A percentile compares a stretch with the other conserved stretches of the same genome.
Evolutionary conservation across 2,888 invertebrate species (phyloP).

Genomic region (Parascotia fuliginaria): DNA sequence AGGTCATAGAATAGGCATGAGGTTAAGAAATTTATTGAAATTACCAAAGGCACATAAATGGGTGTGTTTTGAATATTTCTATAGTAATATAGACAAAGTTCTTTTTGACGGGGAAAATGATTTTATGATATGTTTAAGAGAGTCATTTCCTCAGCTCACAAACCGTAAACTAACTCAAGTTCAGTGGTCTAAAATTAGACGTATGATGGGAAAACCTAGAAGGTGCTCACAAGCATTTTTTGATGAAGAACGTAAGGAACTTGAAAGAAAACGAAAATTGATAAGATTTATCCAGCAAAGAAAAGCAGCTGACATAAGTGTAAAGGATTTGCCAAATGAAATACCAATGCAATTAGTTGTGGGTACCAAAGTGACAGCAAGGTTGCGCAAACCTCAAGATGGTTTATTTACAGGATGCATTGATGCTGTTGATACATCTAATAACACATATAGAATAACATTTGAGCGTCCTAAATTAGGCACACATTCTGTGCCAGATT

Average conservation of each 20-base stretch:
- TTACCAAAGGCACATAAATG: constrained; percentile 99
- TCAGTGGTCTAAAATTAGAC: constrained; percentile 97
- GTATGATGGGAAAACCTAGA: constrained; percentile 98
- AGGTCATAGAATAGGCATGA: constrained; percentile 95
- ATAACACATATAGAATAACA: constrained; percentile 97
- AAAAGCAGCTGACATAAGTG: constrained; percentile 91
- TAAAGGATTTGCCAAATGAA: constrained; percentile 96
- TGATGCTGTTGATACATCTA: constrained; percentile 97
- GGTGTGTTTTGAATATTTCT: constrained; percentile 99
- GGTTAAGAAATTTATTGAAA: constrained; percentile 96
- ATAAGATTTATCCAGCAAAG: constrained; percentile 97
- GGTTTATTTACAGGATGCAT: constrained; percentile 97
- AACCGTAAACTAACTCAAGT: constrained; percentile 93
- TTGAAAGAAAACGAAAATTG: constrained; percentile 95
- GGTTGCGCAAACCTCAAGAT: constrained; percentile 96
- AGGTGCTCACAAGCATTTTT: constrained; percentile 98
- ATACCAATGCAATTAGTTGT: constrained; percentile 97
- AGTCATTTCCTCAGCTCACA: constrained; percentile 96
- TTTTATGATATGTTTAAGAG: constrained; percentile 96
- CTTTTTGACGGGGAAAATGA: constrained; percentile 98
- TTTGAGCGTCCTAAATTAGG: constrained; percentile 97
- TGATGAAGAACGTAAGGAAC: constrained; percentile 95
- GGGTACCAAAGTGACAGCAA: constrained; percentile 96
- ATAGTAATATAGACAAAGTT: constrained; percentile 98
- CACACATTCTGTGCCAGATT: constrained; percentile 98